Base-by-base conservation (phyloP, 35 echinoderm and acorn worm genomes). In the Diadema setosum region DNA sequence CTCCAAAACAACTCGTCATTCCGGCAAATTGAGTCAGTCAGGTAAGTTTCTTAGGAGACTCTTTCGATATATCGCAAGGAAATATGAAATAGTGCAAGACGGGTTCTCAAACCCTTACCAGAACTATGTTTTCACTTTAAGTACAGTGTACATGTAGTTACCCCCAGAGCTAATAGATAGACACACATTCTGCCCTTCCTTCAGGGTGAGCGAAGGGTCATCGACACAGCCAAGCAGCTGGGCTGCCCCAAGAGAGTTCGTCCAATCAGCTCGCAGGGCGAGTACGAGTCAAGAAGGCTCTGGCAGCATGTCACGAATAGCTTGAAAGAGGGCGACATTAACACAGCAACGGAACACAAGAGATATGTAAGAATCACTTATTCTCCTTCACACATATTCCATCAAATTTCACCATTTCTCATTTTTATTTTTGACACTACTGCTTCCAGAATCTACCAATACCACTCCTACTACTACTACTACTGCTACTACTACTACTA, bases 341-440 rank as follows among this genome's bases (percentile, higher is more conserved):
- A 99, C 75, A 99, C 96, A 24, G 96, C 96, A 8, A 99, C 96
- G 14, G 96, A 99, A 83, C 96, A 99, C 92, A 99, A 99, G 29
- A 88, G 70, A 94, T 94, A 89, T 82, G 96, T 99, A 69, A 98
- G 88, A 89, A 42, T n/a, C 2, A 31, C 24, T 17, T 18, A 15
- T 81, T 35, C n/a, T n/a, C 48, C 48, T 52, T n/a, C 9, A 52
- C 9, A 9, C 48, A 9, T 52, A 37, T 12, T 81, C 17, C 9
- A 39, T 42, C 20, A 20, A 20, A 46, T 20, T 31, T 26, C 76
- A 70, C 11, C 12, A 26, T 23, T 11, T 12, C 31, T 12, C 7
- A 8, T 11, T 27, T 27, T 26, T 9, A 70, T 26, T 42, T 16
- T 15, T 12, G 27, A 6, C 20, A 37, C 76, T 27, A 45, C 20